phyloP scores from a whole-genome alignment of 2,888 invertebrate genomes.

The Himalopsyche anomala region DNA sequence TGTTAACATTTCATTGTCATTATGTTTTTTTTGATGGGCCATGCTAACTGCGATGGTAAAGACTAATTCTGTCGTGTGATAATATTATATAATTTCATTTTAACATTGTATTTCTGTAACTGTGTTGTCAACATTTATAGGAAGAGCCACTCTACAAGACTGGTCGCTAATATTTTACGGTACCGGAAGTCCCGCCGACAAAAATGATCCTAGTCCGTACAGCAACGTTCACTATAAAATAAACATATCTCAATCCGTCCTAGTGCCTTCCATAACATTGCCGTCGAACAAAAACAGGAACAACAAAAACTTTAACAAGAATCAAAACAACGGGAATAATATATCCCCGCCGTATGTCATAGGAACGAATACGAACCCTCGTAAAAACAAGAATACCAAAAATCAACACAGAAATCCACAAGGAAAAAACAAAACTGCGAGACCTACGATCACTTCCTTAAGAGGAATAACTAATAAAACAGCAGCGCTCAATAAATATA shows the following conservation, averaged over 20 bases:
- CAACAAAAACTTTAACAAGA: conserved; percentile 55
- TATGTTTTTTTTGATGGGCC: no score
- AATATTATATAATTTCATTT: background rate
- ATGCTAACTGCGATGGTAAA: no score
- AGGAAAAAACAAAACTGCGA: conserved; percentile 75
- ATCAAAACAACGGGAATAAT: conserved; percentile 65
- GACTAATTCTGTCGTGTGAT: no score
- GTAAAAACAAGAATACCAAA: conserved; percentile 78
- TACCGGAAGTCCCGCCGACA: conserved; percentile 82
- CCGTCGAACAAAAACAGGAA: conserved; percentile 64
- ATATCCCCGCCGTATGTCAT: conserved; percentile 70
- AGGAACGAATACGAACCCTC: conserved; percentile 73
- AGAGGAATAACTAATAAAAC: conserved; percentile 73
- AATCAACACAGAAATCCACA: conserved; percentile 76
- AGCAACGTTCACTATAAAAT: conserved; percentile 63
- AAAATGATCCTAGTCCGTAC: conserved; percentile 79
- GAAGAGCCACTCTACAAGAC: conserved; percentile 92
- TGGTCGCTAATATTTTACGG: conserved; percentile 97
- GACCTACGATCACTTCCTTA: conserved; percentile 77
- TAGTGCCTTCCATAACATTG: conserved; percentile 66
- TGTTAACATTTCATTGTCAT: no score
- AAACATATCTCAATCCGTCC: conserved; percentile 67
- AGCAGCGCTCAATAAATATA: conserved; percentile 58
- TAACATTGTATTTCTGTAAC: conserved; percentile 49
- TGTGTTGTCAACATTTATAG: conserved; percentile 73